Evolutionary conservation across 2,888 invertebrate genomes (phyloP), one percentile per base, ranked within the genome.

Genomic region (Trachelus stipa): DNA sequence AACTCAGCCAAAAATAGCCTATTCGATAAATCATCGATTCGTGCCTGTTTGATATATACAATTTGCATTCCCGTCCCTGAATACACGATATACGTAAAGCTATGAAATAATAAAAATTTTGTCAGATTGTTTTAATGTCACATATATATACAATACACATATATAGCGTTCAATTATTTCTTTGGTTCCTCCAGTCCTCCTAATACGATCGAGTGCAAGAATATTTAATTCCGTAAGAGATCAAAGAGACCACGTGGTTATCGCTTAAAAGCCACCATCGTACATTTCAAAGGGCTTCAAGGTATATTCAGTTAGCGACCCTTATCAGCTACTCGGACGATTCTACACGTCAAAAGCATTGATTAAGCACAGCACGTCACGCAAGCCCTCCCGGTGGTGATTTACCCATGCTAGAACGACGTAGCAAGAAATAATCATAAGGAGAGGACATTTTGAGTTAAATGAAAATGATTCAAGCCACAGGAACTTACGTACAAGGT

Each of bases 281-380:
- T n/a, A 69, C 34, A 69, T 76, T 34, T 15, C 15, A 69, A 69
- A 34, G 68, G 68, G 68, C 40, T 68, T 34, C 68, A 40, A 77
- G 75, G 82, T 79, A 83, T 78, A 82, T 83, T 80, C 76, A 34
- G 76, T 68, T 76, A 35, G 77, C n/a, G 73, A 40, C 74, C 73
- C 81, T 85, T 82, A 81, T 79, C 81, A 76, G 34, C 30, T 77
- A 69, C 74, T 23, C 23, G 33, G 71, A 75, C 79, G 79, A 80
- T 75, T 69, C 12, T 33, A 79, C 71, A 81, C 79, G 84, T 85
- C 83, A 85, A 81, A 85, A 83, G 83, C 83, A 85, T 85, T 83
- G 87, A 86, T 87, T 85, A 85, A 85, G 84, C 78, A 77, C 79
- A 80, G 76, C 74, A 75, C 79, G 81, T 82, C 84, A 83, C 83